These are phyloP conservation scores for Chrosomus eos DNA, from an alignment of 2,797 vertebrate species.

Conservation along the genomic window DNA sequence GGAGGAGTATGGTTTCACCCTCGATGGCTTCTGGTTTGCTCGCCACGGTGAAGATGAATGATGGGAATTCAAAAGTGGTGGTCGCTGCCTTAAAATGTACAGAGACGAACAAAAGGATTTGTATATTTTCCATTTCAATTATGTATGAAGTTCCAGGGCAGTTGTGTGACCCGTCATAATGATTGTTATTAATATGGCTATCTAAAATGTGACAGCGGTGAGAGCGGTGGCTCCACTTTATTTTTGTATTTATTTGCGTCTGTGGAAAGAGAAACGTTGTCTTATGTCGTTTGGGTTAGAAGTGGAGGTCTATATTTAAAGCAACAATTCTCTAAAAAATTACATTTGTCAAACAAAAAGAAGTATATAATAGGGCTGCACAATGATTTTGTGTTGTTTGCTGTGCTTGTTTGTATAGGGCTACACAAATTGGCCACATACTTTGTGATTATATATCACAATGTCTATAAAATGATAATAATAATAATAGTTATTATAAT, in stretches of 20 bases:
- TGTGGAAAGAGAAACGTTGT: constrained; percentile 2
- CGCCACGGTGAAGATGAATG: constrained; percentile 58
- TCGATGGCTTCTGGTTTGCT: constrained; percentile 65
- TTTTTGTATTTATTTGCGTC: constrained; percentile 12
- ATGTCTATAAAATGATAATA: not conserved
- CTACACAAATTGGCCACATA: not conserved
- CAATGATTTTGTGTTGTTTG: not conserved
- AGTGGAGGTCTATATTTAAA: constrained; percentile 1
- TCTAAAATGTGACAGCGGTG: constrained; percentile 24
- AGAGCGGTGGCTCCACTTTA: not conserved
- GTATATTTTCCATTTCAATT: constrained; percentile 53
- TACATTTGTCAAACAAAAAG: not conserved
- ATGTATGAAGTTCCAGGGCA: constrained; percentile 43
- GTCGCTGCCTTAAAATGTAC: constrained; percentile 45
- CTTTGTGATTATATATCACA: not conserved
- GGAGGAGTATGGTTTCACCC: constrained; percentile 67
- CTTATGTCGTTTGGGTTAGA: not conserved
- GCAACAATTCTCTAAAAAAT: not conserved
- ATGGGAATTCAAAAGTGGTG: constrained; percentile 41
- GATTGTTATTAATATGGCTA: constrained; percentile 68
- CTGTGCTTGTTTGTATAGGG: not conserved
- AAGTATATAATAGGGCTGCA: not conserved
- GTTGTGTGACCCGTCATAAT: constrained; percentile 37
- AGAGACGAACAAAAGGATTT: constrained; percentile 32
- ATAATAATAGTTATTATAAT: not conserved